Evolutionary conservation across 2,888 invertebrate genomes (phyloP).

Genomic region (Isoperla grammatica): DNA sequence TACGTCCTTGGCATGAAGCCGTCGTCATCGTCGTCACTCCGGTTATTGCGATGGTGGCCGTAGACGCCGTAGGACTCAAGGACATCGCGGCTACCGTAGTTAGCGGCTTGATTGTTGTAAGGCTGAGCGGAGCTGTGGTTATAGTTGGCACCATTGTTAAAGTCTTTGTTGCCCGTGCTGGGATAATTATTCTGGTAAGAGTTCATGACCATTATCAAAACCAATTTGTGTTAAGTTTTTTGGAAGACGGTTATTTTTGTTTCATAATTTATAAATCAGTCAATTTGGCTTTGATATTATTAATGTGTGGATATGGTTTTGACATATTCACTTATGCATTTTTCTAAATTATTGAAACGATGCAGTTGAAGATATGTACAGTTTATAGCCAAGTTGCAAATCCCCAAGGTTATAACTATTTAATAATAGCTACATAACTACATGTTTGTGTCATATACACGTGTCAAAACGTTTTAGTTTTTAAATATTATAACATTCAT

Average conservation of each 20-base stretch:
- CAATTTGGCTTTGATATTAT: too few species aligned
- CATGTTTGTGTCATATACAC: too few species aligned
- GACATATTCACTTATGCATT: too few species aligned
- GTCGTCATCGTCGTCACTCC: conserved; percentile 5
- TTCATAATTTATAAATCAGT: background rate
- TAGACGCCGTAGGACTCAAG: conserved; percentile 17
- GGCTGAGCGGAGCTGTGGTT: background rate
- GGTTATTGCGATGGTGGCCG: background rate
- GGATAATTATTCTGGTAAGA: background rate
- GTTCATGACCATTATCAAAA: conserved; percentile 3
- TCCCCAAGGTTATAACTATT: too few species aligned
- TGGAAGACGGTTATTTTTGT: conserved; percentile 6
- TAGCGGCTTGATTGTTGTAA: background rate
- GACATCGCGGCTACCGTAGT: conserved; percentile 1
- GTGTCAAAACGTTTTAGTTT: too few species aligned
- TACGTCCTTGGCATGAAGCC: conserved; percentile 10
- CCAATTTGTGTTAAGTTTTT: background rate
- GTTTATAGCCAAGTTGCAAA: too few species aligned
- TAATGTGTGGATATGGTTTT: too few species aligned
- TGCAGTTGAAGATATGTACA: too few species aligned
- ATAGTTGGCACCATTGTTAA: background rate
- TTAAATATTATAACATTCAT: too few species aligned
- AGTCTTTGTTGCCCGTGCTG: background rate
- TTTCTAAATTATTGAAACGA: too few species aligned
- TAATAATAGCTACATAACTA: too few species aligned